These are phyloP conservation scores for Marasmarcha lunaedactyla DNA, from an alignment of 2,888 invertebrate species.

Conservation along the genomic window DNA sequence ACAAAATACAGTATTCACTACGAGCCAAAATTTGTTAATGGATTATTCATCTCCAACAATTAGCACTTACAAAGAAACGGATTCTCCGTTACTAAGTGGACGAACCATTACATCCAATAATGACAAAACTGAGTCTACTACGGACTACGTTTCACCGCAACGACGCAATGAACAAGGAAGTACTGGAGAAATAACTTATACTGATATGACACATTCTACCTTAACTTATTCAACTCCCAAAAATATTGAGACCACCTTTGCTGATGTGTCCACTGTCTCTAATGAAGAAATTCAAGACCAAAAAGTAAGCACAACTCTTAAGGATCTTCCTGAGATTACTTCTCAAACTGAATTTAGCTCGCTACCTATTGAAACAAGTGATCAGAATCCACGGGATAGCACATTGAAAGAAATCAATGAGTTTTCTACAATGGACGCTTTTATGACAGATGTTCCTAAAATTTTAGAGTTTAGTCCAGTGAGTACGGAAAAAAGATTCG, in stretches of 20 bases:
- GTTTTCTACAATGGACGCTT: conserved; percentile 27
- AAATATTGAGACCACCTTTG: neutral
- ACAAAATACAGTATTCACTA: neutral
- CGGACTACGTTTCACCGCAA: neutral
- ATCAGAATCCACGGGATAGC: conserved; percentile 51
- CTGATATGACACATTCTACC: neutral
- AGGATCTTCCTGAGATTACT: conserved; percentile 42
- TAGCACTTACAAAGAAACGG: neutral
- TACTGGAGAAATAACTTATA: neutral
- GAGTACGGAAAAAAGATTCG: conserved; percentile 26
- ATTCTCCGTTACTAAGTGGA: neutral
- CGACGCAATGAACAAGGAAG: neutral
- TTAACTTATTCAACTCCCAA: neutral
- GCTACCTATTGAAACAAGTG: conserved; percentile 53
- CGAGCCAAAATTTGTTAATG: neutral
- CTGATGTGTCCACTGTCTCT: neutral
- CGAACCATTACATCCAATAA: neutral
- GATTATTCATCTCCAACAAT: neutral
- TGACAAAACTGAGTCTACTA: neutral
- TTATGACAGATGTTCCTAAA: conserved; percentile 7
- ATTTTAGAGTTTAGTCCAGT: conserved; percentile 11
- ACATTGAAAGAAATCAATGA: conserved; percentile 30
- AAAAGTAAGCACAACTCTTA: conserved; percentile 19
- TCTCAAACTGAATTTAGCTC: conserved; percentile 54
- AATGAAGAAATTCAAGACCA: neutral